These are phyloP conservation scores for Parochlus steinenii DNA, from an alignment of 2,888 invertebrate species.

Conservation along the genomic window DNA sequence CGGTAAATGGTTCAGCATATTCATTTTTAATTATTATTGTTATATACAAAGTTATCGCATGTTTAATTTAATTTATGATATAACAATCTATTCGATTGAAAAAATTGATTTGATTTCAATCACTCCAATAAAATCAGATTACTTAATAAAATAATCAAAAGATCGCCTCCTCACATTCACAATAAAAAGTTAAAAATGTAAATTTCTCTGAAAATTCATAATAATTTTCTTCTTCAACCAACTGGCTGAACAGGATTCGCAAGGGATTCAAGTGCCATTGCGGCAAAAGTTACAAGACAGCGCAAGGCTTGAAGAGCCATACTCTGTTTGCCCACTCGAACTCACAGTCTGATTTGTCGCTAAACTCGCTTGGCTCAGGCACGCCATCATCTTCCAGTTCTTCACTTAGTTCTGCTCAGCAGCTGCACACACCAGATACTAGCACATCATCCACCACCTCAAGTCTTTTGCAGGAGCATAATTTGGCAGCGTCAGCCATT, in stretches of 20 bases:
- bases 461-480: constrained; percentile 9
- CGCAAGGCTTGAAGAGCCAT: constrained; percentile 61
- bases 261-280: constrained; percentile 71
- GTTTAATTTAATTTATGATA: no score
- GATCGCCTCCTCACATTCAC: no score
- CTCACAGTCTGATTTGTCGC: constrained; percentile 8
- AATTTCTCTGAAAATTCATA: no score
- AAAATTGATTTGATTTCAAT: no score
- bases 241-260: constrained; percentile 54
- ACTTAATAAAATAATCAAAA: no score
- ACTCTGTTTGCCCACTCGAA: constrained; percentile 29
- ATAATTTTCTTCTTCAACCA: no score
- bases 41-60: no score
- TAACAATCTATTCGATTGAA: no score
- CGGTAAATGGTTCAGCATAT: no score
- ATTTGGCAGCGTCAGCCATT: constrained; percentile 11
- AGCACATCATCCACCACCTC: constrained; percentile 10
- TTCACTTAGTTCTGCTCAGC: constrained; percentile 14
- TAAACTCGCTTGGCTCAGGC: constrained; percentile 15
- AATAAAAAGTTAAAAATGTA: no score
- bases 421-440: constrained; percentile 17
- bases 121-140: no score
- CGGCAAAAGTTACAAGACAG: constrained; percentile 72
- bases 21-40: no score
- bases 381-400: constrained; percentile 15